Base-by-base conservation (phyloP, 2,888 invertebrate genomes). In the Lasioglossum pauxillum region DNA sequence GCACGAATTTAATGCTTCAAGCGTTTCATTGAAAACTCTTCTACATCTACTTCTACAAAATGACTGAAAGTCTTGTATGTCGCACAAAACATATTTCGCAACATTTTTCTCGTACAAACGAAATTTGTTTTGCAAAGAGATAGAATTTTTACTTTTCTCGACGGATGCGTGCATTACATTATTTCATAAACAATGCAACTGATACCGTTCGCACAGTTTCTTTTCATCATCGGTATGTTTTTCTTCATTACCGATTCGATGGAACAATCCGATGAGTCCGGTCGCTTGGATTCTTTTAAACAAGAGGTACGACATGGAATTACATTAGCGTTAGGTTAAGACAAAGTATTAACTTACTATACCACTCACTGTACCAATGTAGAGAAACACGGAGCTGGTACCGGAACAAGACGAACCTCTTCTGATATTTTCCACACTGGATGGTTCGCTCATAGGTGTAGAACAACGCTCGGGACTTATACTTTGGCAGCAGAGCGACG, bases 401-500 rank as follows among this genome's bases (percentile, higher is more conserved):
- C 86, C 94, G 7, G 95, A 95, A 76, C 93, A 93, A 77, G 94
- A 95, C 57, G 95, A 95, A 84, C 90, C 94, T 53, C 91, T 95
- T 67, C 87, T 99, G 91, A 96, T 99, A 87, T 97, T 99, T 94
- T 98, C 99, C 72, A 99, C 99, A 74, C 96, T 99, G 91, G 98
- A 99, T 94, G 99, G 99, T 90, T 97, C 97, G 88, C 97, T 99
- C 94, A 97, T 98, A 90, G 99, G 98, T n/a, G 96, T 99, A 75
- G 98, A 98, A 93, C 97, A 98, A 90, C 96, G 97, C 90, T 97
- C 98, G 80, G 99, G 99, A 84, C 96, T 97, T 93, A 96, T 98
- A 91, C 97, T 97, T 92, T 99, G 99, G 99, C 97, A 97, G 93
- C 96, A 99, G 87, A 97, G 98, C 95, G 98, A 99, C 96, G 98